Evolutionary conservation across 2,797 vertebrate species (phyloP).

Genomic region (Loris lydekkerianus): DNA sequence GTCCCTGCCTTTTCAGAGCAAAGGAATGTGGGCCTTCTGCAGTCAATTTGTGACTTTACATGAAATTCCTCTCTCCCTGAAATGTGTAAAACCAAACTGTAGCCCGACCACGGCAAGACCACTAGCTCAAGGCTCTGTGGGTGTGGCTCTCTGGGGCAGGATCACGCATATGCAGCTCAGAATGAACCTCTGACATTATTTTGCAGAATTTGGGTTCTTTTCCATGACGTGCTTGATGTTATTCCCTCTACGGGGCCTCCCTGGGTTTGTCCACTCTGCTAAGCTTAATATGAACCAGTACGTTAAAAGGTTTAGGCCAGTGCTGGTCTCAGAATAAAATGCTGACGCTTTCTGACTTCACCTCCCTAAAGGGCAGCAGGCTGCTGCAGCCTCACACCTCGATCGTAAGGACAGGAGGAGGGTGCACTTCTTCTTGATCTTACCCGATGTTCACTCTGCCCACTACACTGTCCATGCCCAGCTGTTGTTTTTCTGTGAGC

Average conservation of each 20-base stretch:
- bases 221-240: neutral
- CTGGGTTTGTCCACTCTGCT: neutral
- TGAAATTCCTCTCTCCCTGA: neutral
- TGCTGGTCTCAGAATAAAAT: neutral
- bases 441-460: neutral
- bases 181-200: neutral
- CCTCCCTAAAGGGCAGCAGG: neutral
- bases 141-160: neutral
- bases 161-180: neutral
- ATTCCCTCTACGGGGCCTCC: neutral
- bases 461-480: no score
- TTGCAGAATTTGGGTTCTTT: neutral
- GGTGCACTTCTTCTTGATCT: neutral
- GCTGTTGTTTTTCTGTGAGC: neutral
- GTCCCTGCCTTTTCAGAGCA: neutral
- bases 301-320: neutral
- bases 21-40: neutral
- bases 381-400: neutral
- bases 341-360: neutral
- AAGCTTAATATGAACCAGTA: neutral
- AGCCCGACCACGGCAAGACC: neutral
- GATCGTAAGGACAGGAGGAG: neutral
- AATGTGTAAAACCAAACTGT: neutral
- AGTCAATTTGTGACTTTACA: neutral
- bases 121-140: neutral